Percentiles rank a stretch among this genome's conserved stretches.
These are phyloP conservation scores for Ips typographus DNA, from an alignment of 1,140 invertebrate species.

Conservation along the genomic window DNA sequence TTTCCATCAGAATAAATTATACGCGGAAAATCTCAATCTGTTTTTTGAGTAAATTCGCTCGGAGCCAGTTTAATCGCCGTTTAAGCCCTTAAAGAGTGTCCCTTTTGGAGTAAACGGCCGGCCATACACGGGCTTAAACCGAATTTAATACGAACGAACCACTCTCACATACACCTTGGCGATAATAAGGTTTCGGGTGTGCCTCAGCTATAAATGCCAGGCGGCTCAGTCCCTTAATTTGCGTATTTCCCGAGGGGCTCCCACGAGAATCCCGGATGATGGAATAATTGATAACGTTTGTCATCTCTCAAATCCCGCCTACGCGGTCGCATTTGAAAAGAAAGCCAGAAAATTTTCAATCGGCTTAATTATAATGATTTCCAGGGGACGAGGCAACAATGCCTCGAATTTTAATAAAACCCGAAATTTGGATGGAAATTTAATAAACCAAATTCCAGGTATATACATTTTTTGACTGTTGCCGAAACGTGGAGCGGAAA, in stretches of 20 bases:
- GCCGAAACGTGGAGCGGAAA: constrained; percentile 19
- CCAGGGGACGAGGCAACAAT: no score
- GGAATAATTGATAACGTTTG: background rate
- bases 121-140: constrained; percentile 5
- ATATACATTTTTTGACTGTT: constrained; percentile 13
- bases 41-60: constrained; percentile 11
- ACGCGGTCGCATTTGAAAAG: no score
- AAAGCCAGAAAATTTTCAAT: no score
- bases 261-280: background rate
- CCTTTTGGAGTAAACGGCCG: constrained; percentile 1
- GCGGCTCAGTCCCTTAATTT: background rate
- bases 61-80: constrained; percentile 6
- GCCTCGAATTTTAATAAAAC: no score
- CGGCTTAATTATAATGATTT: no score
- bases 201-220: constrained; percentile 1
- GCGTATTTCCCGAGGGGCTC: background rate
- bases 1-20: constrained; percentile 10
- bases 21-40: constrained; percentile 10
- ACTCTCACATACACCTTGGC: constrained; percentile 2
- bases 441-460: background rate
- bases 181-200: constrained; percentile 9
- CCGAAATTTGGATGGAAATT: background rate
- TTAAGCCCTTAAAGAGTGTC: constrained; percentile 3
- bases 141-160: constrained; percentile 4
- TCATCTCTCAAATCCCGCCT: no score